Evolutionary conservation across 2,888 invertebrate genomes (phyloP).

Genomic region (Oxycera nigricornis): DNA sequence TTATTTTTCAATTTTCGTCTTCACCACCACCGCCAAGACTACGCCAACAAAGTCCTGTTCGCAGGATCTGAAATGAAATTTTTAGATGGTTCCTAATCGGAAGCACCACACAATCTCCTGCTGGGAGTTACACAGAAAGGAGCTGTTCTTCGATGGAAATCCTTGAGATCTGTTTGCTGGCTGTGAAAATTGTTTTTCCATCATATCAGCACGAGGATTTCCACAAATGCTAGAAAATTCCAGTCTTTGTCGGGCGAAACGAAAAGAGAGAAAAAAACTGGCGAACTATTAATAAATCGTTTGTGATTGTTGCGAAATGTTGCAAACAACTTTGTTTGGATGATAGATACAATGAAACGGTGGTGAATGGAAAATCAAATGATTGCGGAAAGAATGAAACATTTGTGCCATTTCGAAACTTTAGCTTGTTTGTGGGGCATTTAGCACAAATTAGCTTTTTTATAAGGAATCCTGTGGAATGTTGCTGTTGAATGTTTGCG

Average conservation of each 20-base stretch:
- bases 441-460: too few species aligned
- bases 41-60: neutral
- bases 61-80: neutral
- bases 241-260: neutral
- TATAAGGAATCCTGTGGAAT: too few species aligned
- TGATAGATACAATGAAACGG: neutral
- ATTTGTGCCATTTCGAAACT: too few species aligned
- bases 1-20: too few species aligned
- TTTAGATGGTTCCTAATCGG: neutral
- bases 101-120: neutral
- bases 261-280: neutral
- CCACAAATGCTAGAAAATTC: neutral
- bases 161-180: neutral
- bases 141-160: neutral
- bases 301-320: neutral
- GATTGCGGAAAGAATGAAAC: neutral
- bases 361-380: neutral
- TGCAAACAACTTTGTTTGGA: neutral
- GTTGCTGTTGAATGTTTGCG: too few species aligned
- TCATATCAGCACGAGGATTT: neutral
- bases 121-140: neutral
- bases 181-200: neutral
- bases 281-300: neutral
- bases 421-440: too few species aligned
- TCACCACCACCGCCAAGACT: too few species aligned